Base-by-base conservation (phyloP, 2,888 invertebrate species). In the Eupithecia inturbata region DNA sequence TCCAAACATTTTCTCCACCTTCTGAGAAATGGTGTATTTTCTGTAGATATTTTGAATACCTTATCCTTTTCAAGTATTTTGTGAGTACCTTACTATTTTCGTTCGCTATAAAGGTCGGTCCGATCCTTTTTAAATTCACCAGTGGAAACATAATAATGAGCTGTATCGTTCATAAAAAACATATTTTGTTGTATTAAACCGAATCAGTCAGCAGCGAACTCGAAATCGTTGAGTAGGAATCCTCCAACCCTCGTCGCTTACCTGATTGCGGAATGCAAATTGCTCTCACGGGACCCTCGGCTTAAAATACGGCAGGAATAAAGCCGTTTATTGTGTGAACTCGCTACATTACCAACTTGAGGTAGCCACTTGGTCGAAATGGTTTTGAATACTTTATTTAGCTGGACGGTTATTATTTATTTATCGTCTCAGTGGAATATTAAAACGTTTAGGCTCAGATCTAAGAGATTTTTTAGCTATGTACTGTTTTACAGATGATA, bases 181-280 rank as follows among this genome's bases (percentile, higher is more conserved):
- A 83, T 83, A 79, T 83, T 82, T 82, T 79, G 80, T 78, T 78
- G 75, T 77, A 77, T 77, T 78, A 81, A 81, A 83, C 82, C 80
- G 84, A 86, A 85, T 86, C 85, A 87, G 85, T 87, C 87, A 84
- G 83, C 85, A 84, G 83, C 84, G 82, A 85, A 85, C 83, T 85
- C 83, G 74, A 84, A 85, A 85, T 84, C 87, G 87, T 87, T 85
- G 86, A 89, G 87, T 85, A 85, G 82, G 83, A 86, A 83, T 86
- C 84, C 85, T 82, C 83, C 83, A 84, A 87, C 90, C 89, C 89
- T 87, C 84, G 85, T 57, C 57, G 85, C 82, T 88, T 85, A 89
- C 88, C 89, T 89, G 89, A 88, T 89, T 89, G 88, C 88, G 88
- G 88, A 87, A 89, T 85, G 85, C 85, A 85, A 88, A 89, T 87